Evolutionary conservation across 64 coral and sea anemone species (phyloP), one percentile per base, ranked within the genome.

Genomic region (Stichodactyla mertensii): DNA sequence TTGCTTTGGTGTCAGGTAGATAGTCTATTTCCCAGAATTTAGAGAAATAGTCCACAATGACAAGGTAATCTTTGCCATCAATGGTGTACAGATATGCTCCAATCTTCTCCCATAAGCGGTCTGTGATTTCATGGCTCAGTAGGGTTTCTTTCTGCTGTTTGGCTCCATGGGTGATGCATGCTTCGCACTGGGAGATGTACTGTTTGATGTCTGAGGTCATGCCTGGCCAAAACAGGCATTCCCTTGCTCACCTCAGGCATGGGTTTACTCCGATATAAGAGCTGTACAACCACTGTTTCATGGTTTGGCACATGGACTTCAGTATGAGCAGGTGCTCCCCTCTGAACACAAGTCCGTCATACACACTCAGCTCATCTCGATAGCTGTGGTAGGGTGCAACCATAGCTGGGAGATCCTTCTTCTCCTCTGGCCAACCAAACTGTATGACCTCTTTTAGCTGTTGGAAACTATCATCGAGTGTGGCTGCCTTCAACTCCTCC

Each of bases 391-490:
- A 64, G 61, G 61, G 61, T 1, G 61, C 19, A 19, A 64, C 61
- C 61, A 64, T 64, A 19, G 61, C 61, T 64, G 61, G 61, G 0
- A 64, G 61, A 1, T 64, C 19, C 61, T 19, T 64, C 64, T 85
- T 92, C 61, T 86, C 78, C 4, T 87, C 61, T 36, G 85, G 90
- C 90, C 86, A 92, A 22, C 90, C 90, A n/a, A 5, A 77, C 16
- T 70, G 28, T 14, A 92, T 92, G 19, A 82, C 57, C 6, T 9
- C 10, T 28, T 82, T 92, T 0, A 91, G 89, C 16, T 77, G 23
- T 55, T 87, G 78, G 60, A 89, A 26, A 16, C 64, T 36, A 22
- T 87, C 89, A 66, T 91, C 84, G 0, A 19, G 6, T n/a, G 85
- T 86, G 36, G 16, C 51, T 16, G 82, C 19, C 56, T 83, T 84